phyloP scores from a whole-genome alignment of 2,113 vertebrate genomes.

The Muscicapa adusta region DNA sequence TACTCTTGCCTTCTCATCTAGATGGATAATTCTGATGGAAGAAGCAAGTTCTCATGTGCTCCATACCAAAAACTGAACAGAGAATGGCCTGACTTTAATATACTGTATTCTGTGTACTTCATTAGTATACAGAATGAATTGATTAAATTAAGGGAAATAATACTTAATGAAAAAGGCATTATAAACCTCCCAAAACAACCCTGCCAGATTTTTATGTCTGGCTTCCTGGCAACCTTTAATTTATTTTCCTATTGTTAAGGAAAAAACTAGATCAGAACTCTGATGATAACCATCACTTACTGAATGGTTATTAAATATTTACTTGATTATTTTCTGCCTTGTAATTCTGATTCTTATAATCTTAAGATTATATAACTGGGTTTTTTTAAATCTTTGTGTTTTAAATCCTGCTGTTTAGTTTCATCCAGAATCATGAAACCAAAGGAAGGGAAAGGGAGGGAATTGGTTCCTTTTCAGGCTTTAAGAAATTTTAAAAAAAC shows the following conservation, averaged over 20 bases:
- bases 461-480: neutral
- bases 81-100: neutral
- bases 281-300: neutral
- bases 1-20: neutral
- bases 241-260: neutral
- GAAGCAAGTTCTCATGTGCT: neutral
- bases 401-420: neutral
- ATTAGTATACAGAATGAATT: neutral
- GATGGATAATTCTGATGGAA: neutral
- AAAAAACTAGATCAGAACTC: neutral
- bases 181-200: neutral
- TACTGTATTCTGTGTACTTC: neutral
- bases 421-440: neutral
- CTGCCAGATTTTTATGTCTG: neutral
- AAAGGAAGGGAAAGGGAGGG: neutral
- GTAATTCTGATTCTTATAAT: neutral
- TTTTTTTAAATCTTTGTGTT: neutral
- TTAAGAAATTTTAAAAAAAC: neutral
- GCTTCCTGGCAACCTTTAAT: neutral
- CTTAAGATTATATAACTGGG: neutral
- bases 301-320: neutral
- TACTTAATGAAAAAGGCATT: neutral
- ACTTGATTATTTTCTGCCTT: neutral
- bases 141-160: neutral
- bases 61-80: neutral